Evolutionary conservation across 2,888 invertebrate species (phyloP), one percentile per base, ranked within the genome.

Genomic region (Drosophila anomalata): DNA sequence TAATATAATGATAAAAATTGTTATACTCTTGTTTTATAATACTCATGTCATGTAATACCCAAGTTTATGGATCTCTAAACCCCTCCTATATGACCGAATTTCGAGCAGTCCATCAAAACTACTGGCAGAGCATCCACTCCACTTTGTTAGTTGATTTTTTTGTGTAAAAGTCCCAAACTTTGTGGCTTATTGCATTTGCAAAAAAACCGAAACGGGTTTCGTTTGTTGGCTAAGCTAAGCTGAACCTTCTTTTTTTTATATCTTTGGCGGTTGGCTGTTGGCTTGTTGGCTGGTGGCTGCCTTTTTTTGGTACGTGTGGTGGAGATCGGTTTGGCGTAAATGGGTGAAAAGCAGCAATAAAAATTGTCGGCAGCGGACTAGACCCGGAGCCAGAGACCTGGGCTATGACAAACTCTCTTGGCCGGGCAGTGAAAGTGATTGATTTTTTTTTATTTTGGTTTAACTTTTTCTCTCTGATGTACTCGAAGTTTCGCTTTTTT

Each of bases 371-470:
- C 20, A 22, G 46, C 36, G 31, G 51, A 33, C 36, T 29, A 53
- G 56, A 44, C 56, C 46, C 65, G 24, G 14, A 7, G 20, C 63
- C 51, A 52, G 39, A 56, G 52, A 47, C 67, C 58, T 67, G 56
- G 42, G 42, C 61, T 73, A 73, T 73, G 76, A 71, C 73, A 80
- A 84, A 72, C 83, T 57, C 52, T 72, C 54, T 56, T 42, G 51
- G 71, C 71, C 63, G 74, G 62, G 62, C 71, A 84, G 83, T 84
- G 83, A 84, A 84, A 84, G 83, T 84, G 85, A 84, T 84, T 82
- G 78, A 82, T 78, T 79, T 82, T 77, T 73, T 57, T 72, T 82
- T 77, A 71, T 57, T 72, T 47, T 39, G 33, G 26, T 29, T 29
- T 29, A 9, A 9, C 36, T 50, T 55, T 50, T 31, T 56, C 36